Percentiles rank a stretch among this genome's conserved stretches.
Conservation (phyloP, 2,113 vertebrate genomes). For the Ploceus nigricollis region DNA sequence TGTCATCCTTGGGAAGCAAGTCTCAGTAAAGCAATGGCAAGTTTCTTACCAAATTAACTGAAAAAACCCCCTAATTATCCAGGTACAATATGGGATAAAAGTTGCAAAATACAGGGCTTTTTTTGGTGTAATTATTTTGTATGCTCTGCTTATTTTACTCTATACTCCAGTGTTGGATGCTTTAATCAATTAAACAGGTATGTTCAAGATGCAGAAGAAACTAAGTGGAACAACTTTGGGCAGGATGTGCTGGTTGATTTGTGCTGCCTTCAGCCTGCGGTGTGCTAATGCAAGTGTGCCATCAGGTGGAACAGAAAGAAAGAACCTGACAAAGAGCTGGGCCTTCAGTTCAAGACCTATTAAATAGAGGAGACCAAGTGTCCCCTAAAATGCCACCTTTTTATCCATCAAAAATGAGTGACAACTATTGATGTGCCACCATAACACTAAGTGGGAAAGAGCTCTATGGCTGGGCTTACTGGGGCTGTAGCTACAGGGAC, state of each 20-base stretch:
- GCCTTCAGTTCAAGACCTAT: background rate
- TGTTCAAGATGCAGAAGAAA: background rate
- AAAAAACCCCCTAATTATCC: background rate
- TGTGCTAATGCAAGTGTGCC: conserved; percentile 34
- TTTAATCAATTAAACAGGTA: background rate
- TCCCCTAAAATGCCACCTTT: background rate
- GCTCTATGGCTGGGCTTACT: background rate
- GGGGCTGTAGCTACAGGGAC: background rate
- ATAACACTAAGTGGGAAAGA: background rate
- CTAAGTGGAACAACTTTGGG: background rate
- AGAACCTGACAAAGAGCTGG: background rate
- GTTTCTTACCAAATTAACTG: background rate
- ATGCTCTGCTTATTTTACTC: background rate
- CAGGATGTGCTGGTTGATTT: background rate
- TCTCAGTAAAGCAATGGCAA: background rate
- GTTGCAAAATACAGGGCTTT: background rate
- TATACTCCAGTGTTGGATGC: background rate
- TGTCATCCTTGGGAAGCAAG: background rate
- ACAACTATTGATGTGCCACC: background rate
- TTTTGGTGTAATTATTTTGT: background rate
- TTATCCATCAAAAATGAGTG: background rate
- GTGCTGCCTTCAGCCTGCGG: background rate
- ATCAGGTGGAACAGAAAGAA: conserved; percentile 34
- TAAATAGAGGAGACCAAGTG: background rate
- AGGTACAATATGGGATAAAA: background rate